Base-by-base conservation (phyloP, 2,888 invertebrate genomes). In the Standfussiana lucernea region DNA sequence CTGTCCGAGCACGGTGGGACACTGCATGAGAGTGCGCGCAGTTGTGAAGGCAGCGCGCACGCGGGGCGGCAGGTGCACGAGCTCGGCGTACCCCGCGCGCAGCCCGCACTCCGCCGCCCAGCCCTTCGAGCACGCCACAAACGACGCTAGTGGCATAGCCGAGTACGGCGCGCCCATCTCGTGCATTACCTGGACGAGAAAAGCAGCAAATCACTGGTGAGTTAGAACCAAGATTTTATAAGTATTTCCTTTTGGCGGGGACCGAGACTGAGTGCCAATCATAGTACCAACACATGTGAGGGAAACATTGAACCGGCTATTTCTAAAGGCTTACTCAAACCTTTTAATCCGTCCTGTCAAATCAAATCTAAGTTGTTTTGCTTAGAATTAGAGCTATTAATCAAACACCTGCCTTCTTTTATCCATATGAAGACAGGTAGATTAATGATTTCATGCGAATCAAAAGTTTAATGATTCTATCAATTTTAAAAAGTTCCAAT, bases 51-150 rank as follows among this genome's bases (percentile, higher is more conserved):
- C 97, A 1, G 97, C 97, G 93, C 97, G 97, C 7, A 96, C 99
- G 69, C 97, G 95, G 5, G 98, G 98, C 87, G 98, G 98, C 94
- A 99, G 96, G 91, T 99, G 99, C 56, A 98, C 93, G 24, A 99
- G 97, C 96, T 99, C 99, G 85, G 97, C 97, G 93, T 98, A 99
- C 18, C 99, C 99, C 40, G 99, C 99, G 75, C 99, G 97, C 86
- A 99, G 97, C 72, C 99, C 99, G 93, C 99, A 99, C 94, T 99
- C 99, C 72, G 98, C 98, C 97, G 98, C 98, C 94, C 98, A 98
- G 67, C 98, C 99, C 97, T 99, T 99, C 1, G 99, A 99, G 72
- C 98, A 98, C 5, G 99, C 99, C 98, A 99, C 98, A 95, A 99
- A 99, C 84, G 99, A 99, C 5, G 98, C 99, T 88, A 99, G 95